Base-by-base conservation (phyloP, 37 sponge, comb jelly and placozoan genomes). In the Spongilla lacustris region DNA sequence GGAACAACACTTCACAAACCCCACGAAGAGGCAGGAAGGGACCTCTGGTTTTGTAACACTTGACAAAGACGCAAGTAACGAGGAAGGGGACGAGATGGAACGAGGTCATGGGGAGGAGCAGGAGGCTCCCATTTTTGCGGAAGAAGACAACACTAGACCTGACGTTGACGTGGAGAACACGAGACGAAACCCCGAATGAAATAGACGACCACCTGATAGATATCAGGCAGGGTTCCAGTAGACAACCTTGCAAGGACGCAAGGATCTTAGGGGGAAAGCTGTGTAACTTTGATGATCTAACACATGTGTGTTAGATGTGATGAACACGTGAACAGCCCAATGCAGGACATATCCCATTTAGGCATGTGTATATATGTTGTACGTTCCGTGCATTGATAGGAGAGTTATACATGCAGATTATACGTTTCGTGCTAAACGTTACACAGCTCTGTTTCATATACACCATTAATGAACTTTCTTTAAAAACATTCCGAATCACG, bases 181-280 rank as follows among this genome's bases (percentile, higher is more conserved):
- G 58, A 58, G 58, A 58, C 58, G 21, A 58, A 58, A 58, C 58
- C 58, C 58, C 58, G 58, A 58, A 14, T 17, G 19, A 58, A 58
- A 58, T 58, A 58, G 58, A 58, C 58, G 58, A 58, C 58, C 58
- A 58, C 58, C 58, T 58, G 58, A 58, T 58, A 58, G 58, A 58
- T 58, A 58, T 58, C 58, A 58, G 58, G 58, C 58, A 58, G 58
- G 58, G 58, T 58, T 58, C 58, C 58, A 6, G 4, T 58, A 58
- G 58, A 58, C 58, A 58, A 58, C 12, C 58, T 58, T 58, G 58
- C 58, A 17, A 58, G 58, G 58, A 58, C 58, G 58, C 58, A 58
- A 19, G 58, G 58, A 14, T 58, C 58, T 58, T 58, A 58, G 58
- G 58, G 58, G 58, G 58, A 14, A 58, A 58, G 58, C 58, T 58